phyloP scores from a whole-genome alignment of 1,140 invertebrate species.

The Lucilia sericata region DNA sequence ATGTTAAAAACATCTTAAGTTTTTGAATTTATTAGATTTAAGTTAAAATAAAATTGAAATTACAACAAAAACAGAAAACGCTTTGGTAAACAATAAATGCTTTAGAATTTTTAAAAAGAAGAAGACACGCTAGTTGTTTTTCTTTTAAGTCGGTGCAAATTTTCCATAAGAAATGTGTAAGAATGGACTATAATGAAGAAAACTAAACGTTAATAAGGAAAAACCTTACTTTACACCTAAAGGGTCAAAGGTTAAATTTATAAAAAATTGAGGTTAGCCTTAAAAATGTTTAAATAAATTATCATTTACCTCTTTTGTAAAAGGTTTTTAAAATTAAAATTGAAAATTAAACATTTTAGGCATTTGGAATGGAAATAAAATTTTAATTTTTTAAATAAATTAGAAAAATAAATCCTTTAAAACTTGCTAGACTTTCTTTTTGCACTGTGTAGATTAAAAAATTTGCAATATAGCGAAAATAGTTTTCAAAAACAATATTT shows the following conservation, averaged over 20 bases:
- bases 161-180: too few relatives aligned
- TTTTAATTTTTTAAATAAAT: too few relatives aligned
- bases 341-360: too few relatives aligned
- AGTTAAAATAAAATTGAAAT: conserved; percentile 11
- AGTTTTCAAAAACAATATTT: conserved; percentile 3
- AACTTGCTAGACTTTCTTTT: background rate
- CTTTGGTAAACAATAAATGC: conserved; percentile 67
- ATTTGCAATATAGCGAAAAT: background rate
- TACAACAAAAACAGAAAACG: conserved; percentile 48
- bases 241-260: background rate
- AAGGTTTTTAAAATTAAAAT: too few relatives aligned
- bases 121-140: too few relatives aligned
- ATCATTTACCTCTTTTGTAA: too few relatives aligned
- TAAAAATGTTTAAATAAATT: background rate
- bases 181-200: too few relatives aligned
- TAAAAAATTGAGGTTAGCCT: background rate
- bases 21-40: conserved; percentile 2
- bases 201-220: background rate
- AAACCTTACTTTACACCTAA: background rate
- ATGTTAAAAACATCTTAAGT: too few relatives aligned
- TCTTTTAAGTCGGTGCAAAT: too few relatives aligned
- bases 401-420: background rate
- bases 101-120: conserved; percentile 55
- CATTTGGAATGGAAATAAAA: too few relatives aligned
- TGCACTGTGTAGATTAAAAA: conserved; percentile 18